Base-by-base conservation (phyloP, 2,888 invertebrate genomes). In the Eumerus sabulonum region DNA sequence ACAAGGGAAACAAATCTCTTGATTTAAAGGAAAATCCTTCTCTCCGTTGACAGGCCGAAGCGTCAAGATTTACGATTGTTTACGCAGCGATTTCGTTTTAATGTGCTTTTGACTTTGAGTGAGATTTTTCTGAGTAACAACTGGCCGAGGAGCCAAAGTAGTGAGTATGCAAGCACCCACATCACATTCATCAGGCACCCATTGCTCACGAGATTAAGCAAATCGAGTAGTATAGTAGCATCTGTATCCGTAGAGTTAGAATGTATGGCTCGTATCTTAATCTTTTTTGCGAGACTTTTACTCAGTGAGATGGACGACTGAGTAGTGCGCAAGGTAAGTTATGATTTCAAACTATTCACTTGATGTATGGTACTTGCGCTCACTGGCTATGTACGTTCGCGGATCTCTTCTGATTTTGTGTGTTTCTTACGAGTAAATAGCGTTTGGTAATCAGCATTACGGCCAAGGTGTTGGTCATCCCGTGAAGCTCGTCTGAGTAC, bases 21-120 rank as follows among this genome's bases (percentile, higher is more conserved):
- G 60, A 64, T 74, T 64, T 48, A 74, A 79, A 73, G 54, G 50
- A 68, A 74, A 73, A 79, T 73, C 68, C 64, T 64, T 64, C 74
- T 70, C 74, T 54, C 68, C 60, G 79, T 74, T 79, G 74, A 71
- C 81, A 81, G 81, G 12, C n/a, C 70, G 56, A 40, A 64, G 62
- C 47, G 9, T 48, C 59, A 42, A 81, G 70, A 81, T 81, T 71
- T 76, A 76, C 70, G 53, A 60, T 76, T 81, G 81, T 81, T 81
- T 81, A 81, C 60, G 47, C 42, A 74, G 68, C 74, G 70, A 81
- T 71, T 74, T 71, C 64, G 56, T 74, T 70, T 81, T 76, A 81
- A 81, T 81, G 76, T 71, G 81, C 60, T 74, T 81, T 81, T 81
- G 76, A 81, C 76, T 81, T 81, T 81, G 81, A 81, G 81, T 81